A percentile compares a stretch with the other conserved stretches of the same genome.
Conservation (phyloP, 2,888 invertebrate species). For the Ophion ellenae region DNA sequence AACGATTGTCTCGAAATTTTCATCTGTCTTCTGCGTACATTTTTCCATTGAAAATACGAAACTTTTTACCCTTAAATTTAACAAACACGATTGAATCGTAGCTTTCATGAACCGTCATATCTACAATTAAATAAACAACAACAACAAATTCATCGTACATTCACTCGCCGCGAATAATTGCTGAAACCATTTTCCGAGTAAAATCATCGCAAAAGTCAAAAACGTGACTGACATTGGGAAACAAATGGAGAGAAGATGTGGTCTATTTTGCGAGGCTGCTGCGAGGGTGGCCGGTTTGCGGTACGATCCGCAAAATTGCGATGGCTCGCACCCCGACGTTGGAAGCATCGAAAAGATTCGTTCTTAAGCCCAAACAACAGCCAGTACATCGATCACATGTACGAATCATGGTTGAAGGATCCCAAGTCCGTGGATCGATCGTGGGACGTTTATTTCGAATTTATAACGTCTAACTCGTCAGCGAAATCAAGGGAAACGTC, state of each 20-base stretch:
- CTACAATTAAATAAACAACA: not conserved
- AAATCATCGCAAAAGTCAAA: conserved; percentile 17
- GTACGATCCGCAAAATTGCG: conserved; percentile 37
- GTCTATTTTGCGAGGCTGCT: conserved; percentile 49
- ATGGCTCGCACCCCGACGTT: conserved; percentile 45
- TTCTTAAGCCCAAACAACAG: conserved; percentile 75
- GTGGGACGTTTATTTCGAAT: conserved; percentile 76
- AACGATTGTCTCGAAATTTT: conserved; percentile 32
- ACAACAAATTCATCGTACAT: conserved; percentile 29
- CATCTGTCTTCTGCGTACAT: conserved; percentile 27
- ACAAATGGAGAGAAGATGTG: conserved; percentile 69
- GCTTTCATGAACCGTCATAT: not conserved
- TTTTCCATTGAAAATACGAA: not conserved
- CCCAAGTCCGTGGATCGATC: conserved; percentile 73
- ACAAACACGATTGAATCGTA: not conserved
- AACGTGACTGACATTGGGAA: conserved; percentile 18
- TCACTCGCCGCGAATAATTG: not conserved
- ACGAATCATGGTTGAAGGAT: conserved; percentile 75
- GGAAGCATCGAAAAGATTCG: conserved; percentile 63
- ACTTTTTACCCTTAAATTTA: not conserved
- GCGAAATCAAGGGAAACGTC: not conserved
- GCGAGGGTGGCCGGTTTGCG: conserved; percentile 32
- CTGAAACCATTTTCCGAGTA: not conserved
- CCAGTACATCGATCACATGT: conserved; percentile 78
- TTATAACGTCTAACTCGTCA: conserved; percentile 35